These are phyloP conservation scores for Beroe forskalii DNA, from an alignment of 37 sponge, comb jelly and placozoan genomes.

Conservation along the genomic window DNA sequence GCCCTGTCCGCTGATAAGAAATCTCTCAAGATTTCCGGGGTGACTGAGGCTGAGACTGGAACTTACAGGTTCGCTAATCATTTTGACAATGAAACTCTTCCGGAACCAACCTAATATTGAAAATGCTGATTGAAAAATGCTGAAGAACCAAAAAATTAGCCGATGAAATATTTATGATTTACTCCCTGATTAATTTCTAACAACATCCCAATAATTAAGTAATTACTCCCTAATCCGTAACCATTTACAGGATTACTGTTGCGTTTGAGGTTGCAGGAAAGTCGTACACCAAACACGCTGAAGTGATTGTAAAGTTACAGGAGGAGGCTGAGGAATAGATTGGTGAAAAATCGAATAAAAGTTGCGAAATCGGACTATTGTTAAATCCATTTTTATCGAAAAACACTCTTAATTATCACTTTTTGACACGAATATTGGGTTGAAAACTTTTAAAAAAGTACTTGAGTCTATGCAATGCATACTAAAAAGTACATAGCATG, in stretches of 20 bases:
- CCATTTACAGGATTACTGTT: conserved; percentile 13
- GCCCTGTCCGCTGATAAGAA: not conserved
- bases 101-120: too few species aligned
- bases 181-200: too few species aligned
- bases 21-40: conserved; percentile 15
- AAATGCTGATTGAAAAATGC: too few species aligned
- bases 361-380: too few species aligned
- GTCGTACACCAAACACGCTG: conserved; percentile 18
- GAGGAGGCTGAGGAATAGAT: conserved; percentile 22
- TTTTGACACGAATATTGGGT: too few species aligned
- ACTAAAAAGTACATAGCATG: too few species aligned
- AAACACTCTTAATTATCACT: not conserved
- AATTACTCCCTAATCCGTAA: not conserved
- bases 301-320: not conserved
- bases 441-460: too few species aligned
- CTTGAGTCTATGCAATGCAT: too few species aligned
- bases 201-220: not conserved
- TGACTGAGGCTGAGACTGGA: conserved; percentile 6
- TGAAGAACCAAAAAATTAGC: too few species aligned
- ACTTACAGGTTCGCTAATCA: not conserved
- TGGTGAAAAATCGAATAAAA: not conserved
- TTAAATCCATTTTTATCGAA: not conserved
- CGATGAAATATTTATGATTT: too few species aligned
- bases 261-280: conserved; percentile 12
- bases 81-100: too few species aligned